phyloP scores from a whole-genome alignment of 1,140 invertebrate species.

The Saccostrea cuccullata region DNA sequence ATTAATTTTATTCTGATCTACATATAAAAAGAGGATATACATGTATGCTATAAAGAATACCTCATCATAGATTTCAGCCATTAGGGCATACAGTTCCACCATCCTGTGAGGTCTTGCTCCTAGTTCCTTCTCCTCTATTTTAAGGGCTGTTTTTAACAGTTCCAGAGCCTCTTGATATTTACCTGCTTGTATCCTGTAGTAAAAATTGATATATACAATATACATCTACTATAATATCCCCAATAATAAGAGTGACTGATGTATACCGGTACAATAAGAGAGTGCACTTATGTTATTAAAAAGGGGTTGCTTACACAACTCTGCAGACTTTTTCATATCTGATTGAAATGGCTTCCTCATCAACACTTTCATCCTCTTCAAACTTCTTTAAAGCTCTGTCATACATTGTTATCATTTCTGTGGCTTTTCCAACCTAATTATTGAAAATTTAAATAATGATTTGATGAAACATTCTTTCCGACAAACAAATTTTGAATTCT shows the following conservation, averaged over 20 bases:
- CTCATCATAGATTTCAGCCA: conserved; percentile 78
- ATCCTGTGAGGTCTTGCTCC: conserved; percentile 75
- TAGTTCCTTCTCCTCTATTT: conserved; percentile 77
- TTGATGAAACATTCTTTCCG: too few relatives aligned
- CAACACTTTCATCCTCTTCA: conserved; percentile 71
- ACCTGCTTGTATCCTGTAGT: conserved; percentile 74
- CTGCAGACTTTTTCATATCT: conserved; percentile 75
- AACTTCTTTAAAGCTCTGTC: conserved; percentile 68
- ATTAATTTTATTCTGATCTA: neutral
- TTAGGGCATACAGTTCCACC: conserved; percentile 76
- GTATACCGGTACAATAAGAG: neutral
- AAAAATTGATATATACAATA: neutral
- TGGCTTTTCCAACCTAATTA: conserved; percentile 69
- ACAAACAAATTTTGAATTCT: too few relatives aligned
- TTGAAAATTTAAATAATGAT: too few relatives aligned
- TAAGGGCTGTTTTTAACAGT: conserved; percentile 74
- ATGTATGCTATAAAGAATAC: conserved; percentile 53
- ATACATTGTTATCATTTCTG: conserved; percentile 73
- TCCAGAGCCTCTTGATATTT: conserved; percentile 76
- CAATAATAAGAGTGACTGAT: too few relatives aligned
- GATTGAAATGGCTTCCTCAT: conserved; percentile 74
- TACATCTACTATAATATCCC: too few relatives aligned
- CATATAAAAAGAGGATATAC: neutral
- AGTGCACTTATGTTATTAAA: neutral
- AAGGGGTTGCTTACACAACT: conserved; percentile 67